Base-by-base conservation (phyloP, 2,888 invertebrate species). In the Pherbina coryleti region DNA sequence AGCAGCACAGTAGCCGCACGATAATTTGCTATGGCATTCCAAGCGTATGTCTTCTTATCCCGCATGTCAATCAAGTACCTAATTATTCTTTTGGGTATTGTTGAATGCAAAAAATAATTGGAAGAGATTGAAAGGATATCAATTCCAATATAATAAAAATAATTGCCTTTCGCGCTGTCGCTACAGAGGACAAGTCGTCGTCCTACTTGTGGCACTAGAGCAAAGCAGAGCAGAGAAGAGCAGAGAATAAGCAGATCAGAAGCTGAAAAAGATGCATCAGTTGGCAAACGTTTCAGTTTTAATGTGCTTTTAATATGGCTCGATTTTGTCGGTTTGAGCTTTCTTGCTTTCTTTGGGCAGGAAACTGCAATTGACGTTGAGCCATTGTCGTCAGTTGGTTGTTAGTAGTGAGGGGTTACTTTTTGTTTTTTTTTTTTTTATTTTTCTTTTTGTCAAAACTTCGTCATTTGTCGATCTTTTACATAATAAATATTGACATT, bases 21-120 rank as follows among this genome's bases (percentile, higher is more conserved):
- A 89, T 88, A 88, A 88, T 89, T 88, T 88, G 88, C 88, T 88
- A 85, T 84, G 86, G 89, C 88, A 89, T 88, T 86, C 89, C 88
- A 86, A 88, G 89, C 87, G 88, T 89, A 88, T 89, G 89, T 89
- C 88, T 85, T 85, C 89, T 88, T 88, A 88, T 88, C 88, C 88
- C 87, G 85, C 88, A 85, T 88, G 88, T 88, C 88, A 88, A 88
- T 88, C 88, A 89, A 87, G 84, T 86, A 85, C 88, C 89, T 88
- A 88, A 88, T 88, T 88, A 88, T 88, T 89, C 88, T 87, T 84
- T 82, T 82, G 85, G 83, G 83, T 82, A 84, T 81, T 69, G 79
- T 82, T 85, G 87, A 88, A 89, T 89, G 89, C 87, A 88, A 88
- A 88, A 88, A 89, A 89, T 88, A 88, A 88, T 88, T 88, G 88